Evolutionary conservation across 2,797 vertebrate genomes (phyloP).

Genomic region (Catharus ustulatus): DNA sequence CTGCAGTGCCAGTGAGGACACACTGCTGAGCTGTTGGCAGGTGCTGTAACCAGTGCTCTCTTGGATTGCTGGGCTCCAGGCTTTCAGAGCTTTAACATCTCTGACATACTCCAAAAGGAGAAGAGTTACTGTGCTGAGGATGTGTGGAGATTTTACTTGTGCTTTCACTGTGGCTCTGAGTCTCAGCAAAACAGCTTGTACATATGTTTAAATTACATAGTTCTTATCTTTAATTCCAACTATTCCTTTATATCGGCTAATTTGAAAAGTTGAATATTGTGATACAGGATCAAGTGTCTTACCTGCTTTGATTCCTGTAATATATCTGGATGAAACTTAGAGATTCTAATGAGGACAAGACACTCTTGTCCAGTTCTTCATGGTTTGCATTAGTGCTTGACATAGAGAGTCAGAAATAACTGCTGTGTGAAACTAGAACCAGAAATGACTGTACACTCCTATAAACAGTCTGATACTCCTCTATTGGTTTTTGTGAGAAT

Average conservation of each 20-base stretch:
- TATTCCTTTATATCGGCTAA: neutral
- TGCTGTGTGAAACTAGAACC: neutral
- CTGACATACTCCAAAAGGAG: neutral
- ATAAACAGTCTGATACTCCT: neutral
- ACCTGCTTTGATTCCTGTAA: neutral
- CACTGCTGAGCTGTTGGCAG: neutral
- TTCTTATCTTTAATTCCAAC: neutral
- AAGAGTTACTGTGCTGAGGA: neutral
- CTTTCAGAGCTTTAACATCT: neutral
- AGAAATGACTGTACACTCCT: neutral
- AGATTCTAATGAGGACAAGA: neutral
- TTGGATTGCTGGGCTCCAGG: neutral
- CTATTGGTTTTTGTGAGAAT: neutral
- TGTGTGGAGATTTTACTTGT: rapidly evolving
- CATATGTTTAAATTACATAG: neutral
- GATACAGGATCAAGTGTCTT: neutral
- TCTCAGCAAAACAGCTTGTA: neutral
- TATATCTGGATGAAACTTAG: neutral
- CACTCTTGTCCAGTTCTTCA: neutral
- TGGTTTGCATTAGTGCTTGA: neutral
- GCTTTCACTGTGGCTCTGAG: neutral
- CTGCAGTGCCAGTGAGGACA: neutral
- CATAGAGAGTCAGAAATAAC: neutral
- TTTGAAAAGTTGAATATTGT: neutral
- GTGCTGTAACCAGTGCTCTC: neutral